Evolutionary conservation across 2,113 vertebrate genomes (phyloP).

Genomic region (Ceuthmochares aereus): DNA sequence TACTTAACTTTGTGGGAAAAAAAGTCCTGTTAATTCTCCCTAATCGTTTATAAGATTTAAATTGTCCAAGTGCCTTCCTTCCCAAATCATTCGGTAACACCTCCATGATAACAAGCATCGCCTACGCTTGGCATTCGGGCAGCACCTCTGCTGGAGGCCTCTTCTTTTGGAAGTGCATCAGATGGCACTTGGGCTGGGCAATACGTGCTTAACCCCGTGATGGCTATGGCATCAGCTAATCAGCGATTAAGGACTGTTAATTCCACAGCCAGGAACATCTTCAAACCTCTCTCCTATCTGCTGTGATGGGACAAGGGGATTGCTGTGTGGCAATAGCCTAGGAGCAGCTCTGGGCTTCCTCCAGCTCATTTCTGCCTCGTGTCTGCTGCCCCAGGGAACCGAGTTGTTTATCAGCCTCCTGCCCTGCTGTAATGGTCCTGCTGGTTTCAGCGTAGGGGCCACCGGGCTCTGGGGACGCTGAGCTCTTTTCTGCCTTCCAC

Average conservation of each 20-base stretch:
- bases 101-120: neutral
- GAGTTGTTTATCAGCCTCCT: neutral
- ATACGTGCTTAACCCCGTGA: neutral
- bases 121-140: neutral
- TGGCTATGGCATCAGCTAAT: neutral
- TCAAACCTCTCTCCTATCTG: neutral
- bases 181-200: neutral
- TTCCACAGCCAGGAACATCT: neutral
- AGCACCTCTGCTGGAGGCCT: neutral
- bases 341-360: slow-evolving; percentile 21
- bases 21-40: neutral
- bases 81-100: neutral
- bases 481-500: neutral
- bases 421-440: neutral
- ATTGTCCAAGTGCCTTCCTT: neutral
- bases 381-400: neutral
- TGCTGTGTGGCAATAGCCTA: neutral
- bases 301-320: neutral
- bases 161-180: neutral
- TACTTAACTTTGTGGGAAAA: neutral
- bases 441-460: neutral
- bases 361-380: neutral
- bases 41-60: slow-evolving; percentile 24
- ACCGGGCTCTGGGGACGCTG: neutral
- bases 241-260: neutral